Evolutionary conservation across 2,113 vertebrate genomes (phyloP).

Genomic region (Percopsis transmontana): DNA sequence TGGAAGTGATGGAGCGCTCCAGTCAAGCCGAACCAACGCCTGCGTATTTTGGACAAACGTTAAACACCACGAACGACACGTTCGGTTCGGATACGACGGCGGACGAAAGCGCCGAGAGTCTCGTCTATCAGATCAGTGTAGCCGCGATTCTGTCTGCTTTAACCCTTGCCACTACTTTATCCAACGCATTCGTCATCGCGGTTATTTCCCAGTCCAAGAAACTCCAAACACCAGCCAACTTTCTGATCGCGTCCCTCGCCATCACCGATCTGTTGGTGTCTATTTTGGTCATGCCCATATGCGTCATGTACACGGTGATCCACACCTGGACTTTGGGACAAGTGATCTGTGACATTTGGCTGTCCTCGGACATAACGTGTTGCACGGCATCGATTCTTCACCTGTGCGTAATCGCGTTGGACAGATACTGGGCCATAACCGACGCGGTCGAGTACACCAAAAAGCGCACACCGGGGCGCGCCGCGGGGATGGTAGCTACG

Average conservation of each 20-base stretch:
- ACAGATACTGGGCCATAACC: slow-evolving; percentile 98
- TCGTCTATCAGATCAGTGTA: slow-evolving; percentile 79
- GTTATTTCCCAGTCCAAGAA: slow-evolving; percentile 94
- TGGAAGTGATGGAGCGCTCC: slow-evolving; percentile 80
- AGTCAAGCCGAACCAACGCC: slow-evolving; percentile 66
- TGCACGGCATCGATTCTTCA: slow-evolving; percentile 98
- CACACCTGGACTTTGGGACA: slow-evolving; percentile 96
- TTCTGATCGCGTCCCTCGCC: slow-evolving; percentile 94
- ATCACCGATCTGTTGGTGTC: slow-evolving; percentile 96
- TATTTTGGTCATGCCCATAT: slow-evolving; percentile 95
- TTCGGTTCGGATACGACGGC: slow-evolving; percentile 30
- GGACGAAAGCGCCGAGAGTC: slow-evolving; percentile 48
- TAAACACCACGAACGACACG: slow-evolving; percentile 65
- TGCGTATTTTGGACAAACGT: slow-evolving; percentile 35
- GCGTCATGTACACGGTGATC: slow-evolving; percentile 92
- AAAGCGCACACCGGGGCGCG: slow-evolving; percentile 90
- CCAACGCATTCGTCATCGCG: slow-evolving; percentile 95
- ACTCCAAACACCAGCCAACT: slow-evolving; percentile 97
- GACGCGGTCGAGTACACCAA: slow-evolving; percentile 95
- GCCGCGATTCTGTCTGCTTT: slow-evolving; percentile 82
- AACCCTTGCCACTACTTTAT: slow-evolving; percentile 92
- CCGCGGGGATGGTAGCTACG: slow-evolving; percentile 89
- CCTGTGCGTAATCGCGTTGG: slow-evolving; percentile 95
- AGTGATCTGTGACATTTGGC: slow-evolving; percentile 93
- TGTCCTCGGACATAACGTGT: slow-evolving; percentile 97